phyloP scores from a whole-genome alignment of 1,140 invertebrate species.

The Cydia fagiglandana region DNA sequence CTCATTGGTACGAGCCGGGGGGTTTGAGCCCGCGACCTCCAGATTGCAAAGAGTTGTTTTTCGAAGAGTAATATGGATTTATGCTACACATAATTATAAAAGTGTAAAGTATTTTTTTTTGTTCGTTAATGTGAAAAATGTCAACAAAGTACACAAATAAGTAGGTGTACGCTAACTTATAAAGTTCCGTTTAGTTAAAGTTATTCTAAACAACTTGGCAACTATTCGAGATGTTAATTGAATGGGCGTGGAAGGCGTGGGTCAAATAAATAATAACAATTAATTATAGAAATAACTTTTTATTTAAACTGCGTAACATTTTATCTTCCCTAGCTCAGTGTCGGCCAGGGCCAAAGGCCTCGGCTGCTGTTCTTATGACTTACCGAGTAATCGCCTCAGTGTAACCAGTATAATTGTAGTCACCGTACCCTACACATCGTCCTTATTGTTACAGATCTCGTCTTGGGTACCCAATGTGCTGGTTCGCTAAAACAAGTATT shows the following conservation, averaged over 20 bases:
- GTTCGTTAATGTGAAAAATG: too few species aligned
- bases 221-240: not conserved
- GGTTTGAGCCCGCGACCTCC: too few species aligned
- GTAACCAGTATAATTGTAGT: not conserved
- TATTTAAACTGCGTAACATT: slow-evolving; percentile 28
- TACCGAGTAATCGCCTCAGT: not conserved
- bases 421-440: not conserved
- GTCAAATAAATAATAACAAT: not conserved
- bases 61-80: too few species aligned
- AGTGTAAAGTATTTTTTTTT: too few species aligned
- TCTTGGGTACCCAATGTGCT: not conserved
- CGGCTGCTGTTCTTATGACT: not conserved
- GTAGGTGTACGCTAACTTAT: not conserved
- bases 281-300: slow-evolving; percentile 27
- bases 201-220: not conserved
- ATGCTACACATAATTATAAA: too few species aligned
- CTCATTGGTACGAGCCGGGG: too few species aligned
- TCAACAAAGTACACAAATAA: too few species aligned
- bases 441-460: not conserved
- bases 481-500: not conserved
- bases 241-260: not conserved
- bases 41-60: too few species aligned
- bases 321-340: slow-evolving; percentile 2
- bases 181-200: not conserved
- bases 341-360: not conserved